A percentile compares a stretch with the other conserved stretches of the same genome.
These are phyloP conservation scores for Vireo griseus DNA, from an alignment of 2,797 vertebrate genomes.

Conservation along the genomic window DNA sequence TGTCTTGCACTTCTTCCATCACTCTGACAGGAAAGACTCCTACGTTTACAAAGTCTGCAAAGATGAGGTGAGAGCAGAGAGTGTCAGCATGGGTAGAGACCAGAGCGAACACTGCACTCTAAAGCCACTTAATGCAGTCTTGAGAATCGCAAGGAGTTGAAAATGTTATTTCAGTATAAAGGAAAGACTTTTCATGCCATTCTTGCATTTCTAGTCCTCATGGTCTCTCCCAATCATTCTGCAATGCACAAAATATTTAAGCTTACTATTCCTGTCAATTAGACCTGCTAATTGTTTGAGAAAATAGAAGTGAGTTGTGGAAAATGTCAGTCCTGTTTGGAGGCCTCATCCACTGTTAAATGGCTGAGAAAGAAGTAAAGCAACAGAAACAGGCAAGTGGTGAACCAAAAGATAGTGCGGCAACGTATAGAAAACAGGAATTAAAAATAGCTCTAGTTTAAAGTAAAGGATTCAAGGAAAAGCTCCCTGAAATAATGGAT, in stretches of 20 bases:
- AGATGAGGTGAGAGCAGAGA: conserved; percentile 19
- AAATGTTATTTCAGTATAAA: not conserved
- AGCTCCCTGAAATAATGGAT: not conserved
- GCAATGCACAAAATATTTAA: not conserved
- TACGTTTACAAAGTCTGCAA: not conserved
- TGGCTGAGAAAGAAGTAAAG: not conserved
- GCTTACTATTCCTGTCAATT: not conserved
- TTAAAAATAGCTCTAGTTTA: not conserved
- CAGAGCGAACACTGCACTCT: not conserved
- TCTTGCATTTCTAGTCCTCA: not conserved
- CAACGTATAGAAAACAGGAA: not conserved
- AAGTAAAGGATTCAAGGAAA: not conserved
- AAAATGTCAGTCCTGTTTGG: not conserved
- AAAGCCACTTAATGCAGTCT: not conserved
- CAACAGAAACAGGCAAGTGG: not conserved
- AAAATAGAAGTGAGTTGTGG: not conserved
- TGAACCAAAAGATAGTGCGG: not conserved
- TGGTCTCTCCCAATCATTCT: not conserved
- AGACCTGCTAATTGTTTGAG: not conserved
- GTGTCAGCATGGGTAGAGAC: not conserved
- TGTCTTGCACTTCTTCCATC: conserved; percentile 47
- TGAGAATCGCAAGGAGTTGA: not conserved
- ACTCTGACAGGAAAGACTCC: conserved; percentile 5
- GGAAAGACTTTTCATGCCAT: not conserved
- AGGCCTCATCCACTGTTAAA: not conserved